Percentiles rank a stretch among this genome's conserved stretches.
Conservation (phyloP, 2,888 invertebrate species). For the Eupeodes luniger region DNA sequence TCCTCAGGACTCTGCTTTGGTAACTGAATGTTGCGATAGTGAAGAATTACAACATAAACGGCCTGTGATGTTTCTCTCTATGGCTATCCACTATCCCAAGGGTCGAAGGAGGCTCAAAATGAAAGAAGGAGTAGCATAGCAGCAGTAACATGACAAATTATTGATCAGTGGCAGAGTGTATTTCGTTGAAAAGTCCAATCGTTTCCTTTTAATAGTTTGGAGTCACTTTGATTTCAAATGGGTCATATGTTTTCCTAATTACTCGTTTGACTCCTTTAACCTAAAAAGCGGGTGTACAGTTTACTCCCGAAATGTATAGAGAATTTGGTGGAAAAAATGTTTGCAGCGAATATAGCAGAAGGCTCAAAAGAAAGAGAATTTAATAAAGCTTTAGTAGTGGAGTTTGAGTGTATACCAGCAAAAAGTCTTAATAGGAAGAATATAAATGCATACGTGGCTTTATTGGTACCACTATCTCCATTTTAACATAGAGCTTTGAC, state of each 20-base stretch:
- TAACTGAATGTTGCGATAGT: slow-evolving; percentile 33
- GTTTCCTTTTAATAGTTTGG: slow-evolving; percentile 57
- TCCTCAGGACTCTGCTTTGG: slow-evolving; percentile 20
- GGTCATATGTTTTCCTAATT: slow-evolving; percentile 68
- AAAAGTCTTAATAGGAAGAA: too few relatives aligned
- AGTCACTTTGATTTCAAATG: slow-evolving; percentile 41
- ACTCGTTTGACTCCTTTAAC: slow-evolving; percentile 51
- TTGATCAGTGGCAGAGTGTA: background rate
- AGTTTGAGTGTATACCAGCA: too few relatives aligned
- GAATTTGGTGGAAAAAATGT: background rate
- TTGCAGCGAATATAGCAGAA: too few relatives aligned
- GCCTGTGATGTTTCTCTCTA: background rate
- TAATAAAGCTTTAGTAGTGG: too few relatives aligned
- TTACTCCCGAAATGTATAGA: background rate
- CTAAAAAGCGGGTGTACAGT: slow-evolving; percentile 10
- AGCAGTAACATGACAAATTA: background rate
- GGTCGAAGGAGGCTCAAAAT: background rate
- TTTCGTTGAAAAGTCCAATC: slow-evolving; percentile 43
- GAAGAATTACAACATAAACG: slow-evolving; percentile 44
- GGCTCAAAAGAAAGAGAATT: too few relatives aligned
- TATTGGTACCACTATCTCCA: too few relatives aligned
- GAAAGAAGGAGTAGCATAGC: too few relatives aligned
- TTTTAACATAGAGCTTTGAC: too few relatives aligned
- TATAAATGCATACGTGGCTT: too few relatives aligned
- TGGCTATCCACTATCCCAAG: background rate